Base-by-base conservation (phyloP, 2,797 vertebrate genomes). In the Rhinella marina region DNA sequence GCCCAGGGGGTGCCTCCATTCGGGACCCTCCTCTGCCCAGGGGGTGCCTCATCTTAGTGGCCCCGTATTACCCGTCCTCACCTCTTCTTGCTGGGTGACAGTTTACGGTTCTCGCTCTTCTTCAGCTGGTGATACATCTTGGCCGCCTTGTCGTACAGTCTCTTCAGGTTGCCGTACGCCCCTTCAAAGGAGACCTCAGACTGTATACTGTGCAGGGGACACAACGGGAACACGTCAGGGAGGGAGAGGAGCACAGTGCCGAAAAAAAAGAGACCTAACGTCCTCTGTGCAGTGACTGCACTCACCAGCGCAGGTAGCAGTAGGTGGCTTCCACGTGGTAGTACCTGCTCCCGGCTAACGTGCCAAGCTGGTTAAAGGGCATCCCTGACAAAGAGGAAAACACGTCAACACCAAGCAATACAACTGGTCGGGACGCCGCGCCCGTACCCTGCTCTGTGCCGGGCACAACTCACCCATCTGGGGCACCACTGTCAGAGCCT, bases 351-450 rank as follows among this genome's bases (percentile, higher is more conserved):
- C 97, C 98, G 12, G 98, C 97, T 91, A 99, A 90, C 0, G 98
- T 99, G 73, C 98, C 98, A 88, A 99, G 94, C 88, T 99, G 98
- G 93, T 99, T 99, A 91, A 98, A 99, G 80, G 98, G 98, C 98
- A 99, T 99, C 90, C 98, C 98, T 99, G 92, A 0, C 54, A 84
- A 0, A 87, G 86, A 87, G 62, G 25, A 54, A 86, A 70, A 76
- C 80, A 11, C 14, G 14, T 1, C 6, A 2, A 57, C 11, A 9
- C 12, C 10, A 54, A 14, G 41, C 41, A 41, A 41, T 41, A 41
- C 3, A 41, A 41, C 1, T 41, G 0, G 32, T 41, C 32, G 32
- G 3, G 32, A 4, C 41, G 41, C 41, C 41, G 5, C 41, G 5
- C 41, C 41, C 41, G 41, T 6, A 41, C 41, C 41, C 41, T 41